Conservation (phyloP, 2,113 vertebrate species). For the Triplophysa siluroides region DNA sequence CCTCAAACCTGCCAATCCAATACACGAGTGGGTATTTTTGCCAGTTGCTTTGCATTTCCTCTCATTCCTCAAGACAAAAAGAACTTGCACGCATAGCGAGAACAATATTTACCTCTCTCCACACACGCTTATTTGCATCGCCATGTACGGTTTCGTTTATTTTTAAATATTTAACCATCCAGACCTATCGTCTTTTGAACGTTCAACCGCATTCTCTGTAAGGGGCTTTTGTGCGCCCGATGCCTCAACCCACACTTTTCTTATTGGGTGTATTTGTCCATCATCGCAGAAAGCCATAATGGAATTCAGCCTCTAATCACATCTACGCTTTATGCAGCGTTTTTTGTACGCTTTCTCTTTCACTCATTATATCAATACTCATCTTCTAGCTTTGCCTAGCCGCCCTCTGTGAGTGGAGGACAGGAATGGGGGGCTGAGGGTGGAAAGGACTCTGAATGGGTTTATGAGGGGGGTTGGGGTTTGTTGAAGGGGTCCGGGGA, state of each 20-base stretch:
- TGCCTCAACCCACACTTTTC: slow-evolving; percentile 40
- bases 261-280: slow-evolving; percentile 48
- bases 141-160: slow-evolving; percentile 45
- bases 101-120: slow-evolving; percentile 40
- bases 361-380: slow-evolving; percentile 58
- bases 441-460: slow-evolving; percentile 38
- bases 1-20: not conserved
- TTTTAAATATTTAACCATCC: slow-evolving; percentile 48
- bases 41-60: slow-evolving; percentile 29
- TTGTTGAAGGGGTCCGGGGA: slow-evolving; percentile 37
- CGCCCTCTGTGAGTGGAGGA: slow-evolving; percentile 47
- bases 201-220: slow-evolving; percentile 24
- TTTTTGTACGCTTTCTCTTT: slow-evolving; percentile 38
- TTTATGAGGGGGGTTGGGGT: slow-evolving; percentile 39
- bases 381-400: slow-evolving; percentile 25
- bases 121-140: slow-evolving; percentile 38
- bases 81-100: slow-evolving; percentile 18
- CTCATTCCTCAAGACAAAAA: slow-evolving; percentile 17
- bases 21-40: slow-evolving; percentile 36
- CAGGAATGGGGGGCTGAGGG: slow-evolving; percentile 31
- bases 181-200: slow-evolving; percentile 21
- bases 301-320: slow-evolving; percentile 49
- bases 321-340: slow-evolving; percentile 34
- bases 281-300: slow-evolving; percentile 48
- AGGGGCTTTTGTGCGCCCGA: slow-evolving; percentile 37